Evolutionary conservation across 1,140 invertebrate genomes (phyloP), one percentile per base, ranked within the genome.

Genomic region (Trachelipus rathkii): DNA sequence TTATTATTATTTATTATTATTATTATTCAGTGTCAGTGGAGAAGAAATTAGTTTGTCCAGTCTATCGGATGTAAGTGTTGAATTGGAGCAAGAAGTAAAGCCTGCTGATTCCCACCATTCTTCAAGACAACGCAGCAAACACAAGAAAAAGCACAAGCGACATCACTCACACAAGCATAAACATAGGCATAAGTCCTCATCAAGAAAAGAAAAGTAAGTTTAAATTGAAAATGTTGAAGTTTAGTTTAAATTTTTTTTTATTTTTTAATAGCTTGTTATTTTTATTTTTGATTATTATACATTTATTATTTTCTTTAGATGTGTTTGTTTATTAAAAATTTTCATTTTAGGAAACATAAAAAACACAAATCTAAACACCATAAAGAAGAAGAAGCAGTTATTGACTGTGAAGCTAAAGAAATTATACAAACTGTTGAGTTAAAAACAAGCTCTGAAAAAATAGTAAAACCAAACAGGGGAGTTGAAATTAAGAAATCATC

Each of bases 101-200:
- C 50, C 2, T 60, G 2, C 50, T 15, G 11, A 60, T 60, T 60
- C 50, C 4, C 50, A 60, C 19, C 50, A 19, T 60, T 60, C 50
- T 4, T 60, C 50, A 13, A 2, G 50, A 15, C 11, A 60, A 4
- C 50, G 50, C 19, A 13, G 8, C 8, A 60, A 60, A 19, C 50
- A 60, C 8, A 60, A 60, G 50, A 60, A 60, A 60, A 60, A 60
- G 50, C 50, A 60, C 19, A 60, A 60, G 19, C 50, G 50, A 60
- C 50, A 60, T 60, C 50, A 60, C 19, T 60, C 50, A 13, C 50
- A 60, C 19, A 60, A 60, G 19, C 50, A 60, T 60, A 60, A 60
- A 60, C 50, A 60, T 60, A 13, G 50, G 11, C 50, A 60, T 19
- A 60, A 60, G 50, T 60, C 50, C 4, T 60, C 50, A 15, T 60